Base-by-base conservation (phyloP, 1,140 invertebrate genomes). In the Tribolium madens region DNA sequence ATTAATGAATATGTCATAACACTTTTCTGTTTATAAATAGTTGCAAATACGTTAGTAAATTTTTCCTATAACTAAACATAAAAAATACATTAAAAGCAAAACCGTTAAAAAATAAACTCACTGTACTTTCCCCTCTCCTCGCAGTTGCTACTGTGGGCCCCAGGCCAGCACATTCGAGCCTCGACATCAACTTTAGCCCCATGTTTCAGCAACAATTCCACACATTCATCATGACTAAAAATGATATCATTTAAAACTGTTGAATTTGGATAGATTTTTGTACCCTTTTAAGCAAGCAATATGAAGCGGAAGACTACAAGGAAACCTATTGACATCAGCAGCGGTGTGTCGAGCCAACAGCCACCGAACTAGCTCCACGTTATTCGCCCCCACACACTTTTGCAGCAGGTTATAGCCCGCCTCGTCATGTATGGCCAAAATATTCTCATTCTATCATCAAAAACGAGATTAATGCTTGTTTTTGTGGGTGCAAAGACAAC, bases 341-440 rank as follows among this genome's bases (percentile, higher is more conserved):
- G 91, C 86, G 46, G 87, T 88, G 81, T 91, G 89, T 77, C 91
- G 85, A 64, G 89, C 87, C 26, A 92, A 80, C 3, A 92, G 87
- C 91, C 91, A 92, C 79, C 90, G 85, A 6, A 92, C 91, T 83
- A 93, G 86, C 76, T 93, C 92, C 17, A 92, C 87, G 84, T 93
- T 92, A 85, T 93, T 93, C 47, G 92, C 88, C 48, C 92, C 91
- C 17, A 93, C 91, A 83, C 90, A 91, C 79, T 91, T 91, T 82
- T 93, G 92, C 10, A 93, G 86, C 47, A 93, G 85, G 82, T 93
- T 93, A 83, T 92, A 93, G 2, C 92, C 92, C 78, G 91, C 89
- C 76, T 91, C 90, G 84, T 93, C 91, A 79, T 91, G 89, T 21
- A 93, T 89, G 14, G 87, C 84, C 12, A 92, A 82, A 60, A 92